These are phyloP conservation scores for Gadopsis marmoratus DNA, from an alignment of 2,797 vertebrate species.

Conservation along the genomic window DNA sequence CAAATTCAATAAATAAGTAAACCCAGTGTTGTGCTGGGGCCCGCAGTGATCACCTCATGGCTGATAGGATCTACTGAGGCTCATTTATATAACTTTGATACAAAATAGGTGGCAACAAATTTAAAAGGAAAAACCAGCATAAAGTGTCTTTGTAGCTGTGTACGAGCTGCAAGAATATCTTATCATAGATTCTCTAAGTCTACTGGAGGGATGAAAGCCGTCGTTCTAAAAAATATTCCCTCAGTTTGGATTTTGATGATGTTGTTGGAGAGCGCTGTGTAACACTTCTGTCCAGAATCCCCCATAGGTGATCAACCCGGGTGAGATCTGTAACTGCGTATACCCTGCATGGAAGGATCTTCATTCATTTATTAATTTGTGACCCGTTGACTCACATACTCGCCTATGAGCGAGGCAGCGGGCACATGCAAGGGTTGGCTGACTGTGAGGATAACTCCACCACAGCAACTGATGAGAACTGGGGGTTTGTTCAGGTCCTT, in stretches of 20 bases:
- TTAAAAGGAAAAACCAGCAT: neutral
- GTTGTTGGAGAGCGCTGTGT: neutral
- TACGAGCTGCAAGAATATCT: no score
- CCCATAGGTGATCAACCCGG: neutral
- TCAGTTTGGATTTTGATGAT: neutral
- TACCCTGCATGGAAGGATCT: constrained; percentile 10
- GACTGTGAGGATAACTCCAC: neutral
- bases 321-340: neutral
- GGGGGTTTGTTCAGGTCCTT: neutral
- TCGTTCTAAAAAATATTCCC: neutral
- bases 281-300: neutral
- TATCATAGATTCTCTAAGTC: neutral
- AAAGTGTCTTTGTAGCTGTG: neutral
- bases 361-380: constrained; percentile 33
- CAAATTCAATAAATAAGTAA: constrained; percentile 44
- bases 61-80: neutral
- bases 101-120: constrained; percentile 19
- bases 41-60: constrained; percentile 13
- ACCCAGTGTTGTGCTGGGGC: constrained; percentile 18
- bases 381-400: constrained; percentile 10
- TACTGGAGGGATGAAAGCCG: neutral
- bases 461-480: neutral
- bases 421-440: constrained; percentile 1
- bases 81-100: constrained; percentile 11
- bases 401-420: neutral